A percentile compares a stretch with the other conserved stretches of the same genome.
phyloP scores from a whole-genome alignment of 2,797 vertebrate species.

The Amblyraja radiata region DNA sequence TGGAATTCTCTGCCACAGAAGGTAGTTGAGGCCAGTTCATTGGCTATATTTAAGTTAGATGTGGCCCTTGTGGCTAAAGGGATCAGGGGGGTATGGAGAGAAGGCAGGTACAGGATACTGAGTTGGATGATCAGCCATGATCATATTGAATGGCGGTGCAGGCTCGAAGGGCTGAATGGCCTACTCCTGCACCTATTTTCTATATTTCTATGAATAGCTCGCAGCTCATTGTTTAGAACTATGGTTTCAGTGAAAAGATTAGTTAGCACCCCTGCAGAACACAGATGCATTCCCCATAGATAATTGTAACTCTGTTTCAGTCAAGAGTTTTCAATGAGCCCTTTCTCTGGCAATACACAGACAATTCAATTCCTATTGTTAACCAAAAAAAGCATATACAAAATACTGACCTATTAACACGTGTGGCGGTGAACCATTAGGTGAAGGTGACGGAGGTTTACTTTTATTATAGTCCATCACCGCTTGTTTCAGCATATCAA shows the following conservation, averaged over 20 bases:
- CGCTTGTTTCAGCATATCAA: slow-evolving; percentile 84
- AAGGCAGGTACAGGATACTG: too few relatives aligned
- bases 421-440: slow-evolving; percentile 72
- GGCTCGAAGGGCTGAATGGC: too few relatives aligned
- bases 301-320: too few relatives aligned
- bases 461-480: slow-evolving; percentile 65
- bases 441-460: slow-evolving; percentile 52
- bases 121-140: too few relatives aligned
- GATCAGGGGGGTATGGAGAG: too few relatives aligned
- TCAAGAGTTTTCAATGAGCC: background rate
- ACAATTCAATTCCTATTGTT: background rate
- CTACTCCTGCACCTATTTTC: too few relatives aligned
- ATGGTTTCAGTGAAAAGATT: background rate
- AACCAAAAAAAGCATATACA: background rate
- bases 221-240: background rate
- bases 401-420: slow-evolving; percentile 54
- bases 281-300: background rate
- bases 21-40: too few relatives aligned
- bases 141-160: too few relatives aligned
- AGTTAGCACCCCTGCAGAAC: background rate
- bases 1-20: too few relatives aligned
- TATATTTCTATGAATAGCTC: too few relatives aligned
- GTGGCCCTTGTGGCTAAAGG: too few relatives aligned
- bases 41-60: too few relatives aligned
- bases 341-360: background rate